Base-by-base conservation (phyloP, 2,888 invertebrate species). In the Poecilobothrus nobilitatus region DNA sequence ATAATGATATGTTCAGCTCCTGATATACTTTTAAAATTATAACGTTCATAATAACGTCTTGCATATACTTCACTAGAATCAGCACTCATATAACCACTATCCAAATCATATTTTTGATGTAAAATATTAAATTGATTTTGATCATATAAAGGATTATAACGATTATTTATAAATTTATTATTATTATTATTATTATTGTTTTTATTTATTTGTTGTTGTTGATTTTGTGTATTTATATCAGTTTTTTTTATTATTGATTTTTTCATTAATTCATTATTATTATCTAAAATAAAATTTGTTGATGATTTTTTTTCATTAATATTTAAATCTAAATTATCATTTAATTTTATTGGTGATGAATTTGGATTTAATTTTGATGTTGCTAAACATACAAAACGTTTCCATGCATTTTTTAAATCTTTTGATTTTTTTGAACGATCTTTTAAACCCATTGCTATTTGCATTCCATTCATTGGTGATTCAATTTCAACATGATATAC, bases 51-150 rank as follows among this genome's bases (percentile, higher is more conserved):
- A 68, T 80, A 78, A 21, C 78, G 84, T 76, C 85, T 85, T 20
- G 84, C 84, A 70, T 85, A 82, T 0, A 86, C 86, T 74, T 87
- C 86, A 61, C 85, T 85, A 2, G 92, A 92, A 76, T 93, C 93
- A 44, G 91, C 91, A 78, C 93, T 94, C 70, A 94, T 85, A 76
- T 94, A 94, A 0, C 93, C 94, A 1, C 92, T 91, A 78, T 94
- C 94, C 77, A 90, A 86, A 66, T 88, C 84, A 9, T 76, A 73
- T 77, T 84, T 80, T 75, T 84, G 82, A 73, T 74, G 72, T 0
- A 37, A 37, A 34, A 7, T 12, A n/a, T 53, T 53, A 18, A 53
- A 53, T 18, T 53, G n/a, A 53, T 53, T 53, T 53, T 15, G 53
- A 12, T 53, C 53, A n/a, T 6, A 53, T 18, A 44, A 44, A n/a